Conservation (phyloP, 2,797 vertebrate genomes). For the Leptoclinus maculatus region DNA sequence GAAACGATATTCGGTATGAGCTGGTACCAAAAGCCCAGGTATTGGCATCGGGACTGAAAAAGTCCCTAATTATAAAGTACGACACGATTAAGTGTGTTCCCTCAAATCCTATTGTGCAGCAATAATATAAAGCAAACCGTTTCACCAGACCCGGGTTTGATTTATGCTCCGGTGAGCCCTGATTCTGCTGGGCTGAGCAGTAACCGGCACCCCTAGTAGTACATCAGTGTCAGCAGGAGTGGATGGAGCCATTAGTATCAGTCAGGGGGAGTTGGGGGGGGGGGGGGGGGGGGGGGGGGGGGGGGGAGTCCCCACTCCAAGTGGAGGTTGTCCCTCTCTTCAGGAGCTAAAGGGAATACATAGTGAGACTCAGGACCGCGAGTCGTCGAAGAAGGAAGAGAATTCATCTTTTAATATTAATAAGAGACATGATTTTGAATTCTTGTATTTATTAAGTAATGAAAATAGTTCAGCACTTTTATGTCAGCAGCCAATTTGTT, state of each 20-base stretch:
- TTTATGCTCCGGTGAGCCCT: constrained; percentile 62
- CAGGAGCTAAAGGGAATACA: background rate
- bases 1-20: no score
- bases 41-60: background rate
- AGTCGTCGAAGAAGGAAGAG: no score
- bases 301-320: background rate
- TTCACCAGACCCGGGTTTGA: constrained; percentile 44
- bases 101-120: background rate
- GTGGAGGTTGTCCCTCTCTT: background rate
- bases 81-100: no score
- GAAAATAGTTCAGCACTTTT: background rate
- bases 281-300: no score
- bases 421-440: no score
- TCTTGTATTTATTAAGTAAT: background rate
- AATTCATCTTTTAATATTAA: no score
- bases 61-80: background rate
- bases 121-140: background rate
- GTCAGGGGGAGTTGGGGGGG: constrained; percentile 4
- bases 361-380: no score
- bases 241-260: constrained; percentile 63
- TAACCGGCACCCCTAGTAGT: constrained; percentile 63
- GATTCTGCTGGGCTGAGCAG: constrained; percentile 66
- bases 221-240: constrained; percentile 68
- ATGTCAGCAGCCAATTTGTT: background rate
- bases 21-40: background rate